phyloP scores from a whole-genome alignment of 2,888 invertebrate genomes.

The Chirona hameri region DNA sequence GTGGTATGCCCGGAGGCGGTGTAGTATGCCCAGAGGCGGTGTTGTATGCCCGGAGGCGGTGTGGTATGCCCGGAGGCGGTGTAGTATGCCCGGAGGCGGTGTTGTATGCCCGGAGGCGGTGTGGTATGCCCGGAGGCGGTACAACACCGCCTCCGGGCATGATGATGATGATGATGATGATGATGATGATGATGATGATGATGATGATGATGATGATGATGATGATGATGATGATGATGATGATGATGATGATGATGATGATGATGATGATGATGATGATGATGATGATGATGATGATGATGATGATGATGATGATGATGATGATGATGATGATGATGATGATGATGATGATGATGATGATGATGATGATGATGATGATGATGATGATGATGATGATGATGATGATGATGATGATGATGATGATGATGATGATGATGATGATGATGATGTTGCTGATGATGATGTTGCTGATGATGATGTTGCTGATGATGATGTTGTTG shows the following conservation, averaged over 20 bases:
- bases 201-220: neutral
- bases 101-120: too few relatives aligned
- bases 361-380: neutral
- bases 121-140: too few relatives aligned
- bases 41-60: too few relatives aligned
- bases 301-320: neutral
- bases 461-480: too few relatives aligned
- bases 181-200: neutral
- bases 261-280: conserved; percentile 24
- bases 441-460: too few relatives aligned
- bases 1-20: too few relatives aligned
- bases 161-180: neutral
- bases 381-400: neutral
- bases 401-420: neutral
- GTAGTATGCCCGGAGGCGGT: too few relatives aligned
- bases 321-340: neutral
- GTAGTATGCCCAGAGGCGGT: too few relatives aligned
- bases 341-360: neutral
- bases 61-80: too few relatives aligned
- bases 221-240: neutral
- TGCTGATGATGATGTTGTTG: too few relatives aligned
- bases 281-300: conserved; percentile 9
- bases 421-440: neutral
- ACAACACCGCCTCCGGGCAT: neutral
- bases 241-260: conserved; percentile 1